Base-by-base conservation (phyloP, 2,888 invertebrate genomes). In the Cacoxenus indagator region DNA sequence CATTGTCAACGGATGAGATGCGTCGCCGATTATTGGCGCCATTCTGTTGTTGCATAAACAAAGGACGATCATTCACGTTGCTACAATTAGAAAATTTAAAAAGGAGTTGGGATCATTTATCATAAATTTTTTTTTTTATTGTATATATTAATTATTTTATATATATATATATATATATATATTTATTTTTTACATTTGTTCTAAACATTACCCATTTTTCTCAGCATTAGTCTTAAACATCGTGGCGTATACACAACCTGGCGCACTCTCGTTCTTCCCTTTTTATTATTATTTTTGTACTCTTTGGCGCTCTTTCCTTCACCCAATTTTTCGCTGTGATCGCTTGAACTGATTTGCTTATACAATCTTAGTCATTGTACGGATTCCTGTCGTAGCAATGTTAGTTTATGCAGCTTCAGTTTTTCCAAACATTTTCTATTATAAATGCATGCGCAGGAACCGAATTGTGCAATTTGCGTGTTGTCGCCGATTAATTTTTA, bases 51-150 rank as follows among this genome's bases (percentile, higher is more conserved):
- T 84, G 85, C 84, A 85, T 86, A 68, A 86, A 87, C 70, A 86
- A 78, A 71, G 86, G 87, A 48, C 82, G 83, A 76, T 85, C 85
- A 71, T 86, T 87, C 24, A 82, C 68, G n/a, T 83, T 72, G 67
- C 86, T 87, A 14, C 37, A 37, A 37, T 8, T 37, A 14, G 8
- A 37, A 11, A 11, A 11, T 37, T 37, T 37, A 11, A 37, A 11
- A 1, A 37, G n/a, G n/a, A n/a, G n/a, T 70, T 70, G 57, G 24
- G 61, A 59, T 37, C n/a, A 27, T 31, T 11, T 51, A 31, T 46
- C 22, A 54, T 37, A 4, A 4, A 37, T 14, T 11, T 37, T 37
- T 37, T 37, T 37, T 37, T 37, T 37, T 37, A 4, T 4, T 37
- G 9, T 31, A 31, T 37, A 19, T 55, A 9, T 43, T 27, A 37